Conservation (phyloP, 2,113 vertebrate genomes). For the Ranitomeya imitator region DNA sequence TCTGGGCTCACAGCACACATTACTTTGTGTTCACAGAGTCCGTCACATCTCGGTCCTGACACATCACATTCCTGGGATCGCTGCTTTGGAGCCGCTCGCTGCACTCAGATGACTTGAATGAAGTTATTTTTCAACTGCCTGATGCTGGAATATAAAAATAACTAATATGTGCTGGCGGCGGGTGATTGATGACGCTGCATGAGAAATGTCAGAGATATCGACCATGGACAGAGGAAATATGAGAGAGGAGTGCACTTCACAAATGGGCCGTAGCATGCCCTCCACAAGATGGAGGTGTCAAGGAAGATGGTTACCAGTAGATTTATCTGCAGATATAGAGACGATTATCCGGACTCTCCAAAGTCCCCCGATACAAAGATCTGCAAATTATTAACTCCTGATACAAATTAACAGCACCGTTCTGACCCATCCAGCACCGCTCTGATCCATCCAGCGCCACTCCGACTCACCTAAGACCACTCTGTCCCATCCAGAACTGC, state of each 20-base stretch:
- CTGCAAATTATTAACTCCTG: background rate
- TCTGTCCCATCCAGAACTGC: no score
- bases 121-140: slow-evolving; percentile 21
- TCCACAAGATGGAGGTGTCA: slow-evolving; percentile 4
- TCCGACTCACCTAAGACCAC: no score
- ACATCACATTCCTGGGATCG: background rate
- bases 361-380: background rate
- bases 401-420: background rate
- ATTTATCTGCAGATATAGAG: slow-evolving; percentile 27
- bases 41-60: background rate
- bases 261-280: background rate
- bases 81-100: background rate
- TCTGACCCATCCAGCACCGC: no score
- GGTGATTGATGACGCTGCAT: slow-evolving; percentile 21
- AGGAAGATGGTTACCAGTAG: background rate
- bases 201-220: slow-evolving; percentile 43
- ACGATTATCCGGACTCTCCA: background rate
- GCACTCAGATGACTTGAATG: slow-evolving; percentile 29
- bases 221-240: slow-evolving; percentile 31
- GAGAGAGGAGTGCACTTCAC: background rate
- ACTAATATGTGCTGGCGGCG: slow-evolving; percentile 1
- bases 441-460: no score
- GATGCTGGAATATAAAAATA: slow-evolving; percentile 37
- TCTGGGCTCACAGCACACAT: background rate
- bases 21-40: background rate